Conservation (phyloP, 35 echinoderm and acorn worm genomes). For the Ptychodera flava region DNA sequence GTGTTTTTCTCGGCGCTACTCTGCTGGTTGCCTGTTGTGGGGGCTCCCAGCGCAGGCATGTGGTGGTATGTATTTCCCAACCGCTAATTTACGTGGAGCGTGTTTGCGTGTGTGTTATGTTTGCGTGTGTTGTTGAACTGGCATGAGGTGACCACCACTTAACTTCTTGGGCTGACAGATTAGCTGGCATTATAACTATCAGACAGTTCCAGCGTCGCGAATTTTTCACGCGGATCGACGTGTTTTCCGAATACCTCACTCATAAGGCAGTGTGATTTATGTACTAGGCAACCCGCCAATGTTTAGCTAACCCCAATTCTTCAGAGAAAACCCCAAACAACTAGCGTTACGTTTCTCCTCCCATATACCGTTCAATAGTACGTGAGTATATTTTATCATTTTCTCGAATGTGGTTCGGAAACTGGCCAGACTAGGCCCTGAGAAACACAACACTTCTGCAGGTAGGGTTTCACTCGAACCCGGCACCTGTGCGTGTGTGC, state of each 20-base stretch:
- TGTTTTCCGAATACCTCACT: not conserved
- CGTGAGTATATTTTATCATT: too few relatives aligned
- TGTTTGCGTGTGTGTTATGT: not conserved
- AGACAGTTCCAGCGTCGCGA: too few relatives aligned
- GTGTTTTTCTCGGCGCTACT: not conserved
- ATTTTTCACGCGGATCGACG: not conserved
- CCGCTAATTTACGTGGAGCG: not conserved
- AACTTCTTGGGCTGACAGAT: too few relatives aligned
- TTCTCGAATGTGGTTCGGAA: too few relatives aligned
- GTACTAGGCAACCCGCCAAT: not conserved
- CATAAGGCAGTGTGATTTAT: not conserved
- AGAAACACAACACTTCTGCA: too few relatives aligned
- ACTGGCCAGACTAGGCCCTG: too few relatives aligned
- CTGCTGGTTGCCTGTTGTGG: not conserved
- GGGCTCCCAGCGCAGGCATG: not conserved
- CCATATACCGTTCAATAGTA: too few relatives aligned
- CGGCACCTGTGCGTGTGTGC: too few relatives aligned
- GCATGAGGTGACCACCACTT: too few relatives aligned
- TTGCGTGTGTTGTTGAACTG: not conserved
- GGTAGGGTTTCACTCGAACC: too few relatives aligned
- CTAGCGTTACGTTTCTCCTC: not conserved
- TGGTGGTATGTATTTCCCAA: not conserved
- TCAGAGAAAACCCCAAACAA: not conserved
- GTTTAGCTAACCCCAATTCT: not conserved
- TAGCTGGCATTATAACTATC: too few relatives aligned